These are phyloP conservation scores for Desoria tigrina DNA, from an alignment of 2,888 invertebrate species.

Conservation along the genomic window DNA sequence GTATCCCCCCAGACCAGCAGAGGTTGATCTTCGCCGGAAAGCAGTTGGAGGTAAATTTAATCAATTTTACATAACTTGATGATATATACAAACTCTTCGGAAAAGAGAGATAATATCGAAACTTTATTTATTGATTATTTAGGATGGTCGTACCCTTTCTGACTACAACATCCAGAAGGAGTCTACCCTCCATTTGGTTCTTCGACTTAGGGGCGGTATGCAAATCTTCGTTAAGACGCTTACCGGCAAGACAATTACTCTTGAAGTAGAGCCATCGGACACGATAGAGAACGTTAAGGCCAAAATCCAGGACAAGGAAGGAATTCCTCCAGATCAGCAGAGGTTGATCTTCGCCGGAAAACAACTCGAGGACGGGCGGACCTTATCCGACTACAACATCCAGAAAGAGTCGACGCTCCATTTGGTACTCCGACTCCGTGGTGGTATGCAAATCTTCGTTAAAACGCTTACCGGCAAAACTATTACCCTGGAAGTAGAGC, in stretches of 20 bases:
- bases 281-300: slow-evolving; percentile 65
- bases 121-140: too few species aligned
- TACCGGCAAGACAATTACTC: slow-evolving; percentile 91
- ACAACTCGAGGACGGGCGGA: slow-evolving; percentile 73
- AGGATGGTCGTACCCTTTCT: slow-evolving; percentile 88
- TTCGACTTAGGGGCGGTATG: slow-evolving; percentile 90
- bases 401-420: slow-evolving; percentile 92
- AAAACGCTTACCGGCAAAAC: slow-evolving; percentile 93
- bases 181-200: slow-evolving; percentile 83
- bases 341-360: slow-evolving; percentile 65
- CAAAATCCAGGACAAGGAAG: slow-evolving; percentile 61
- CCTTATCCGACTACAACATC: slow-evolving; percentile 90
- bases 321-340: slow-evolving; percentile 66
- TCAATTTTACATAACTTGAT: too few species aligned
- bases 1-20: slow-evolving; percentile 66
- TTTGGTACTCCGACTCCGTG: slow-evolving; percentile 80
- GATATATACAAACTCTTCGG: too few species aligned
- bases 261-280: slow-evolving; percentile 88
- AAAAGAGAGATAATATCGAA: too few species aligned
- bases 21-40: slow-evolving; percentile 65
- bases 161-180: slow-evolving; percentile 96
- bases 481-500: slow-evolving; percentile 88
- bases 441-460: slow-evolving; percentile 98
- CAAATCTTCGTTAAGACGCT: slow-evolving; percentile 82
- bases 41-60: slow-evolving; percentile 61